phyloP scores from a whole-genome alignment of 1,140 invertebrate species.

The Psilanteris sp. region DNA sequence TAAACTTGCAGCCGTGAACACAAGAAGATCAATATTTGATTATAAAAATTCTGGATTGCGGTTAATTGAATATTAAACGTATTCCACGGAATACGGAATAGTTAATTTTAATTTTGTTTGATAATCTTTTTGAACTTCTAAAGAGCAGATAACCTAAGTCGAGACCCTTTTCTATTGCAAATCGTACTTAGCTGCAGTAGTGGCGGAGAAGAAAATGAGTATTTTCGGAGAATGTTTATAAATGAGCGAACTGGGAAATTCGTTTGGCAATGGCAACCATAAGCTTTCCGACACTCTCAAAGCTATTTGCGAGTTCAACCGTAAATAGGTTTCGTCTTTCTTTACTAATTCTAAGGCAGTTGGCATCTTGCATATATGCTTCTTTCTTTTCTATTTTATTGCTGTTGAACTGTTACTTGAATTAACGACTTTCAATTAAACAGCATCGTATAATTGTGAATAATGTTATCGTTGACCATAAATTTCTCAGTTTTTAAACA shows the following conservation, averaged over 20 bases:
- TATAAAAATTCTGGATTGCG: too few species aligned
- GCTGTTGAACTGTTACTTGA: slow-evolving; percentile 35
- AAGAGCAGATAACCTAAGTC: slow-evolving; percentile 7
- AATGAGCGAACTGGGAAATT: slow-evolving; percentile 53
- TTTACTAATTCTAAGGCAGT: slow-evolving; percentile 11
- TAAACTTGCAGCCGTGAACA: too few species aligned
- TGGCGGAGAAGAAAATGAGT: slow-evolving; percentile 39
- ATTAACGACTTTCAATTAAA: slow-evolving; percentile 46
- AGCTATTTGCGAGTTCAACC: slow-evolving; percentile 42
- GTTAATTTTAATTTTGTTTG: slow-evolving; percentile 8
- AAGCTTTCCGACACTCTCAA: slow-evolving; percentile 32
- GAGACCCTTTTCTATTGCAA: slow-evolving; percentile 22
- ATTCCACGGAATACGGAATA: too few species aligned
- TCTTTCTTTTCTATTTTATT: slow-evolving; percentile 24
- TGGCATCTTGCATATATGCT: slow-evolving; percentile 4
- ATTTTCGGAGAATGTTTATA: slow-evolving; percentile 46
- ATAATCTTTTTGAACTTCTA: slow-evolving; percentile 16
- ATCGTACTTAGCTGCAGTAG: slow-evolving; percentile 16
- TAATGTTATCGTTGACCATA: slow-evolving; percentile 12
- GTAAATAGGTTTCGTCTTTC: slow-evolving; percentile 35
- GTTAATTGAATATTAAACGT: too few species aligned
- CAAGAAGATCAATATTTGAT: too few species aligned
- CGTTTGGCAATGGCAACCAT: slow-evolving; percentile 48
- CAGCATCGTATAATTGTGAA: slow-evolving; percentile 31
- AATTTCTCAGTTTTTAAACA: slow-evolving; percentile 13